Conservation (phyloP, 2,888 invertebrate species). For the Lepidocyrtinus sp. region DNA sequence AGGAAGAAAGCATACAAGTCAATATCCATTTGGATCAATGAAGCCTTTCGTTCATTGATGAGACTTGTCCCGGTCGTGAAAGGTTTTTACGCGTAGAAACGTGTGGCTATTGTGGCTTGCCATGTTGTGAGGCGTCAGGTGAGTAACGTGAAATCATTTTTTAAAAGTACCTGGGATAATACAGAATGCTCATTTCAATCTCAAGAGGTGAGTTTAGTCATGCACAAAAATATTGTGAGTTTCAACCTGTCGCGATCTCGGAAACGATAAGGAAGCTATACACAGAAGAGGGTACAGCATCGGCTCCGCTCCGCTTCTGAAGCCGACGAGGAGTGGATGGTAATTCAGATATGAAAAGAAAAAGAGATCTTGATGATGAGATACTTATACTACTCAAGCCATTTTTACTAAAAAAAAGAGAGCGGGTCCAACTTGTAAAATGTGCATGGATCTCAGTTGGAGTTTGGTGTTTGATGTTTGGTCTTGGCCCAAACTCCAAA, state of each 20-base stretch:
- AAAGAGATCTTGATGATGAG: slow-evolving; percentile 29
- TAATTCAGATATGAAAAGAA: slow-evolving; percentile 45
- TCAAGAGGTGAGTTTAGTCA: slow-evolving; percentile 15
- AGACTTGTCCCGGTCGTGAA: neutral
- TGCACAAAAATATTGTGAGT: neutral
- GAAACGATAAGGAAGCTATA: slow-evolving; percentile 47
- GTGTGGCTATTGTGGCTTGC: neutral
- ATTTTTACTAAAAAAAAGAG: neutral
- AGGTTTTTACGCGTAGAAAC: neutral
- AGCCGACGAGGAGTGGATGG: slow-evolving; percentile 21
- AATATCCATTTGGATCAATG: slow-evolving; percentile 31
- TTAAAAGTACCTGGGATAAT: no score
- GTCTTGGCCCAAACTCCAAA: no score
- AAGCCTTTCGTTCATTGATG: neutral
- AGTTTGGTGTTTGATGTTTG: no score
- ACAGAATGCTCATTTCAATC: neutral
- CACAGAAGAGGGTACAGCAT: neutral
- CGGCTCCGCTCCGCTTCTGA: slow-evolving; percentile 2
- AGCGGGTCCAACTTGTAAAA: no score
- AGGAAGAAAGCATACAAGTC: slow-evolving; percentile 5
- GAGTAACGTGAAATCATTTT: no score
- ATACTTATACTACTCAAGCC: neutral
- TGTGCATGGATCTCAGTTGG: no score
- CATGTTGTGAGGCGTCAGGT: neutral
- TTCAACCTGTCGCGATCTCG: slow-evolving; percentile 60